Conservation (phyloP, 2,888 invertebrate species). For the Embidobia sp. region DNA sequence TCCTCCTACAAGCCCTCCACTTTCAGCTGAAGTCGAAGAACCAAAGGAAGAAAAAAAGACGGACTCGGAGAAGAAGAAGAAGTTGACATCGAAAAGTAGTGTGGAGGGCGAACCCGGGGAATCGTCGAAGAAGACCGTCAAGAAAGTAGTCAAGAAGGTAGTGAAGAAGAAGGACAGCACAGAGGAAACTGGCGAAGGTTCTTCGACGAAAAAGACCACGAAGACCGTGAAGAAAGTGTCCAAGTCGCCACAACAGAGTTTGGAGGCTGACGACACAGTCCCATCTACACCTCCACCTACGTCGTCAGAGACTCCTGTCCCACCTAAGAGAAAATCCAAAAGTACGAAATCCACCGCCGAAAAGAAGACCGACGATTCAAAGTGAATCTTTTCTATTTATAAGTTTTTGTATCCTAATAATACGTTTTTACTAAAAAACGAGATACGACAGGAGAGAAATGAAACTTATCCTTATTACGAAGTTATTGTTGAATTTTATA, state of each 20-base stretch:
- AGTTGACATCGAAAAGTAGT: conserved; percentile 66
- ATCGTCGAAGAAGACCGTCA: conserved; percentile 79
- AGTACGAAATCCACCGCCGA: conserved; percentile 66
- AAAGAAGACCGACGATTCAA: conserved; percentile 46
- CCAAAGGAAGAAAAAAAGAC: conserved; percentile 58
- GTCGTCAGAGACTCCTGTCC: conserved; percentile 79
- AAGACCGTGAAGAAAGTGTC: conserved; percentile 82
- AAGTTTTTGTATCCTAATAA: conserved; percentile 13
- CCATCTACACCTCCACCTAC: conserved; percentile 82
- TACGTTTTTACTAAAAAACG: conserved; percentile 7
- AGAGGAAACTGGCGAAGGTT: conserved; percentile 70
- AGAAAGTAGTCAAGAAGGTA: conserved; percentile 83
- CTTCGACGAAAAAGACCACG: conserved; percentile 81
- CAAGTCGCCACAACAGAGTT: conserved; percentile 75
- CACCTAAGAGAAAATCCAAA: conserved; percentile 80
- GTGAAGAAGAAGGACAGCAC: conserved; percentile 70
- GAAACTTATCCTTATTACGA: background rate
- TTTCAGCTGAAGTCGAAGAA: conserved; percentile 16
- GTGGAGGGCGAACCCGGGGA: conserved; percentile 71
- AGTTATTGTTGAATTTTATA: conserved; percentile 21
- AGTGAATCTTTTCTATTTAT: conserved; percentile 18
- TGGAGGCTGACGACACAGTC: conserved; percentile 80
- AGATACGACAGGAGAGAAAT: conserved; percentile 3
- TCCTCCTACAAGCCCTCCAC: conserved; percentile 69
- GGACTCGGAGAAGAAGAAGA: conserved; percentile 66